Evolutionary conservation across 2,888 invertebrate genomes (phyloP).

Genomic region (Macropis europaea): DNA sequence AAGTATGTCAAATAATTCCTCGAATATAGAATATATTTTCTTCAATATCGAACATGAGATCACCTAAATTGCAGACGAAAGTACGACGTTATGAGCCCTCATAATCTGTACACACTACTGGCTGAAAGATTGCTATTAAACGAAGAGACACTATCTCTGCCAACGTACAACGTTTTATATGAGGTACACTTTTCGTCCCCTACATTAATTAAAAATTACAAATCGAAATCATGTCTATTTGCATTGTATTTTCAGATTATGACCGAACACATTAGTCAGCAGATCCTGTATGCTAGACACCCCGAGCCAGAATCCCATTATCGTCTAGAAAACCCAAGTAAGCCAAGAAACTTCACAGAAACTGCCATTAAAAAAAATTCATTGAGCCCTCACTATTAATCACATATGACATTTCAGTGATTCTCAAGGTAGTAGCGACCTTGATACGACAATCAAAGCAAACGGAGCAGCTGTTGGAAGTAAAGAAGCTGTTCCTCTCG

Average conservation of each 20-base stretch:
- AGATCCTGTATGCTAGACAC: constrained; percentile 95
- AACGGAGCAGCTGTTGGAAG: constrained; percentile 93
- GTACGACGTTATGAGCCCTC: constrained; percentile 99
- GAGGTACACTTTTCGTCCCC: constrained; percentile 83
- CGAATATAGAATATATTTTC: not conserved
- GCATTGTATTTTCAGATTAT: constrained; percentile 84
- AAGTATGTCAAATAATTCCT: constrained; percentile 85
- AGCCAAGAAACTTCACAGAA: constrained; percentile 78
- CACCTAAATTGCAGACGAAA: constrained; percentile 87
- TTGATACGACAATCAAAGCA: constrained; percentile 98
- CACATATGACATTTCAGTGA: constrained; percentile 85
- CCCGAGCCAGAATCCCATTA: constrained; percentile 97
- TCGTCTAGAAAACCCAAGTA: constrained; percentile 97
- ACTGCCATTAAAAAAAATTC: not conserved
- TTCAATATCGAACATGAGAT: constrained; percentile 24
- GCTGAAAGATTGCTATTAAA: constrained; percentile 94
- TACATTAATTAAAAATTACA: not conserved
- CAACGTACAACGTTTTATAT: constrained; percentile 98
- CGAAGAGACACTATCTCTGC: constrained; percentile 93
- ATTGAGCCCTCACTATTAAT: not conserved
- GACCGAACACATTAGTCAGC: constrained; percentile 98
- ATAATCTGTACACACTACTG: constrained; percentile 98
- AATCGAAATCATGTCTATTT: not conserved
- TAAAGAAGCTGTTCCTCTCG: constrained; percentile 97
- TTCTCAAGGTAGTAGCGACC: constrained; percentile 98